Evolutionary conservation across 2,888 invertebrate species (phyloP).

Genomic region (Hylaea fasciaria): DNA sequence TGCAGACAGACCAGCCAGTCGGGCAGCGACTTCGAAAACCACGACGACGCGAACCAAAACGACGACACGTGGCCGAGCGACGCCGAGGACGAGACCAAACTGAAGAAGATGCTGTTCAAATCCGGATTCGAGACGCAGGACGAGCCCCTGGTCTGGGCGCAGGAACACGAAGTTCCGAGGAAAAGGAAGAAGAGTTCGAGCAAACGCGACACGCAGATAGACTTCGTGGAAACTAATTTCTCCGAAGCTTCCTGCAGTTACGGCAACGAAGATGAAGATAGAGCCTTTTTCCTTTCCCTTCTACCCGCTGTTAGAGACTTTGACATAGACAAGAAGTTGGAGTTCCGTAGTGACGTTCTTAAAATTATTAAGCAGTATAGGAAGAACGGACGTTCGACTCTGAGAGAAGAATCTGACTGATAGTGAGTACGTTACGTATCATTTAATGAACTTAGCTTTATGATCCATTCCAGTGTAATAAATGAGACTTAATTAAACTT

Average conservation of each 20-base stretch:
- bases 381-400: slow-evolving; percentile 30
- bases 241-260: slow-evolving; percentile 50
- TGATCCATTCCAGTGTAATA: slow-evolving; percentile 40
- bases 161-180: slow-evolving; percentile 56
- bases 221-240: slow-evolving; percentile 62
- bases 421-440: slow-evolving; percentile 1
- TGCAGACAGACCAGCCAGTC: slow-evolving; percentile 56
- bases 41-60: slow-evolving; percentile 40
- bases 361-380: slow-evolving; percentile 65
- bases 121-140: slow-evolving; percentile 46
- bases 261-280: slow-evolving; percentile 65
- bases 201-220: slow-evolving; percentile 45
- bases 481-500: slow-evolving; percentile 34
- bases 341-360: slow-evolving; percentile 68
- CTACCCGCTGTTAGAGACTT: slow-evolving; percentile 70
- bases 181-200: slow-evolving; percentile 50
- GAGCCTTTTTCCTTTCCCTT: slow-evolving; percentile 72
- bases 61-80: slow-evolving; percentile 50
- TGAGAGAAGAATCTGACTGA: slow-evolving; percentile 38
- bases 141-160: slow-evolving; percentile 50
- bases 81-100: slow-evolving; percentile 51
- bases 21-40: slow-evolving; percentile 57
- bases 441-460: slow-evolving; percentile 29
- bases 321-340: slow-evolving; percentile 70
- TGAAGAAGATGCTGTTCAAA: slow-evolving; percentile 48